phyloP scores from a whole-genome alignment of 2,888 invertebrate species.

The Mythimna ferrago region DNA sequence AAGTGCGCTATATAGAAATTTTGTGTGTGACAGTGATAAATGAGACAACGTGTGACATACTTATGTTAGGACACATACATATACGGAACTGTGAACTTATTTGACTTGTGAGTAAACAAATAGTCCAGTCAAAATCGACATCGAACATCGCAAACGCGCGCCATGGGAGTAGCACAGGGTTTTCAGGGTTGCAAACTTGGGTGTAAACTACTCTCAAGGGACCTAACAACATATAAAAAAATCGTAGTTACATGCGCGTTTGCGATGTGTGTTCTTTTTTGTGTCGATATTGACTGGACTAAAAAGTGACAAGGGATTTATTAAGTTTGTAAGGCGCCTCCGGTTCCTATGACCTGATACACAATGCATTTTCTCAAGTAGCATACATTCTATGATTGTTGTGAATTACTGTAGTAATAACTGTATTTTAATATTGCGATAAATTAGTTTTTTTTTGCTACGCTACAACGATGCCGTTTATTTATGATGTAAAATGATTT shows the following conservation, averaged over 20 bases:
- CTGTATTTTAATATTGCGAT: not conserved
- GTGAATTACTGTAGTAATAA: slow-evolving; percentile 26
- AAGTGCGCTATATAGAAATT: not conserved
- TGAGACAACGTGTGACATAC: not conserved
- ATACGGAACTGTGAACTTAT: not conserved
- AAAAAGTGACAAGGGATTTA: not conserved
- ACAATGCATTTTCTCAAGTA: slow-evolving; percentile 41
- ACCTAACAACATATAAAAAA: too few relatives aligned
- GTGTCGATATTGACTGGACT: too few relatives aligned
- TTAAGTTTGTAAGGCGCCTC: not conserved
- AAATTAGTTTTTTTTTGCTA: slow-evolving; percentile 37
- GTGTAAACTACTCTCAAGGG: too few relatives aligned
- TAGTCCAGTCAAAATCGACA: too few relatives aligned
- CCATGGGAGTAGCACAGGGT: too few relatives aligned
- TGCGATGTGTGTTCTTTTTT: too few relatives aligned
- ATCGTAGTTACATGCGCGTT: too few relatives aligned
- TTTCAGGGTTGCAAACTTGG: too few relatives aligned
- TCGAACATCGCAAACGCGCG: too few relatives aligned
- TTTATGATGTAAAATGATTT: slow-evolving; percentile 11
- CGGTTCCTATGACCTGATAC: slow-evolving; percentile 28
- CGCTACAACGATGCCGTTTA: slow-evolving; percentile 2
- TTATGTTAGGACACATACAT: not conserved
- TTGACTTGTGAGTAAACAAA: not conserved
- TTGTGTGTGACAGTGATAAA: slow-evolving; percentile 4
- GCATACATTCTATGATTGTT: slow-evolving; percentile 19